Conservation (phyloP, 2,797 vertebrate genomes). For the Hybognathus amarus region DNA sequence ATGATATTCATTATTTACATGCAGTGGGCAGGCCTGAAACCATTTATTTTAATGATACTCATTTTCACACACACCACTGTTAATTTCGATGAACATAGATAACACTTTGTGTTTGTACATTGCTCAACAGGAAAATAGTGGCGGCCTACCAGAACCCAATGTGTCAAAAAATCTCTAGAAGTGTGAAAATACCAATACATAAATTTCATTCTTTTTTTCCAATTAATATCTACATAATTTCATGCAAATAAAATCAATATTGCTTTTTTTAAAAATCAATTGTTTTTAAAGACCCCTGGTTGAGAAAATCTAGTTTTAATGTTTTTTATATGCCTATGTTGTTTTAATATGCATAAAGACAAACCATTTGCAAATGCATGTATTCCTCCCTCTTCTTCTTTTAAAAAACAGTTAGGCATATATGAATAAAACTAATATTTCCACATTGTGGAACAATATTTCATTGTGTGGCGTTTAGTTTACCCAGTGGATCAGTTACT, state of each 20-base stretch:
- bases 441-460: too few species aligned
- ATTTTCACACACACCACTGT: neutral
- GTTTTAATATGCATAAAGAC: neutral
- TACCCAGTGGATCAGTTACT: neutral
- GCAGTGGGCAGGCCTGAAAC: neutral
- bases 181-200: neutral
- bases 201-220: neutral
- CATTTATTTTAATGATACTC: neutral
- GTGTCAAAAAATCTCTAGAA: slow-evolving; percentile 4
- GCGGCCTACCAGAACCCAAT: neutral
- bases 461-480: neutral
- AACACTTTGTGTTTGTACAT: neutral
- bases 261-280: too few species aligned
- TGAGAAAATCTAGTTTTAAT: too few species aligned
- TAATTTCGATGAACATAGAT: neutral
- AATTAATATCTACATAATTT: neutral
- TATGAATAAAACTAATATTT: neutral
- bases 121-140: slow-evolving; percentile 1
- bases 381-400: too few species aligned
- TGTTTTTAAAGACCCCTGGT: too few species aligned
- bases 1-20: neutral
- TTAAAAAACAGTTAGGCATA: neutral
- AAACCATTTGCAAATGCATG: neutral
- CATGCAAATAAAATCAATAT: neutral
- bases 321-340: too few species aligned